Percentiles rank a stretch among this genome's conserved stretches.
Evolutionary conservation across 2,113 vertebrate species (phyloP).

Genomic region (Meleagris gallopavo): DNA sequence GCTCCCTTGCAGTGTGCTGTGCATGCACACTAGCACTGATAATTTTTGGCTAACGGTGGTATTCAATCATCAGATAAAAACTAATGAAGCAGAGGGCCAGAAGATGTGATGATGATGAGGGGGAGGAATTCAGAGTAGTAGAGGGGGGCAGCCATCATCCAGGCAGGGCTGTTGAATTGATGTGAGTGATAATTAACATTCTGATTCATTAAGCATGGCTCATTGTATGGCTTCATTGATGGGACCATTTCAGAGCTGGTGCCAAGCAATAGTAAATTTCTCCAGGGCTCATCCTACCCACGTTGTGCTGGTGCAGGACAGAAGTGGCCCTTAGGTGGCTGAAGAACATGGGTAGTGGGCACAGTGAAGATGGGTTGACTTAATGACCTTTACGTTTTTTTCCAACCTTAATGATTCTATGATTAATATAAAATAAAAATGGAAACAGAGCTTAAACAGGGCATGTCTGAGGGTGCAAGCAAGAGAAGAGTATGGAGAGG

Average conservation of each 20-base stretch:
- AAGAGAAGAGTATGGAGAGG: neutral
- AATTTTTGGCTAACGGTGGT: neutral
- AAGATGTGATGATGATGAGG: slow-evolving; percentile 52
- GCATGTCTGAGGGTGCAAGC: neutral
- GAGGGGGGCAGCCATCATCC: neutral
- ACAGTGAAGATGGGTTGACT: too few species aligned
- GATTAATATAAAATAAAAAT: neutral
- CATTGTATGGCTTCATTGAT: neutral
- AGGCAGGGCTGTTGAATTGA: neutral
- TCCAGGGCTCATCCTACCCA: neutral
- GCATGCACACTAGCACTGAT: neutral
- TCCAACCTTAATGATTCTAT: too few species aligned
- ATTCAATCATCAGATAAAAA: slow-evolving; percentile 65
- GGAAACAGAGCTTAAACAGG: neutral
- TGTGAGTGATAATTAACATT: slow-evolving; percentile 35
- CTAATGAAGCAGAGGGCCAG: slow-evolving; percentile 45
- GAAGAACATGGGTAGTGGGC: too few species aligned
- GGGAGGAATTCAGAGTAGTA: slow-evolving; percentile 10
- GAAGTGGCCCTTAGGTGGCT: neutral
- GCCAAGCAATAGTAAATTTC: neutral
- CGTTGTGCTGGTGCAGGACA: neutral
- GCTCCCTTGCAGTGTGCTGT: neutral
- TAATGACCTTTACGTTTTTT: too few species aligned
- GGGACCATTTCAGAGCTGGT: neutral
- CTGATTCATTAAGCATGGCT: slow-evolving; percentile 39